phyloP scores from a whole-genome alignment of 2,113 vertebrate genomes.

The Natator depressus region DNA sequence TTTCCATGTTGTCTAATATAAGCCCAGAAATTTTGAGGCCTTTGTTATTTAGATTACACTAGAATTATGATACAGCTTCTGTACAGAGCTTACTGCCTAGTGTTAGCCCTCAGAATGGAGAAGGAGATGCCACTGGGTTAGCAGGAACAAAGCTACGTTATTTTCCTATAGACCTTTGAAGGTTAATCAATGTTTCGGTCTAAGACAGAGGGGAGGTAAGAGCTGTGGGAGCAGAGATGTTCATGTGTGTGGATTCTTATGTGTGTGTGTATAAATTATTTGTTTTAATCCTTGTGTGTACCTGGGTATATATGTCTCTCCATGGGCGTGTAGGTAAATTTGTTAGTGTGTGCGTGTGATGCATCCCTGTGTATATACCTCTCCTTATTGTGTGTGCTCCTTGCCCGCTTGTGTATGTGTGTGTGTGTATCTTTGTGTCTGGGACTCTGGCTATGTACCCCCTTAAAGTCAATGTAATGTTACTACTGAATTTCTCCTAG shows the following conservation, averaged over 20 bases:
- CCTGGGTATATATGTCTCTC: not conserved
- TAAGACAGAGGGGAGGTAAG: not conserved
- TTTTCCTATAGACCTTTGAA: not conserved
- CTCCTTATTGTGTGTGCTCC: not conserved
- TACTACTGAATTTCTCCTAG: not conserved
- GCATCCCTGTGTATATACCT: too few species aligned
- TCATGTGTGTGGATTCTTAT: fast-evolving
- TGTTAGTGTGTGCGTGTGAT: too few species aligned
- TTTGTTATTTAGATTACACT: constrained; percentile 51
- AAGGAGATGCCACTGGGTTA: not conserved
- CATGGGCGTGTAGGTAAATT: not conserved
- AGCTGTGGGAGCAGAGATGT: not conserved
- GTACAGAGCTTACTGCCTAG: not conserved
- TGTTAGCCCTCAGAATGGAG: not conserved
- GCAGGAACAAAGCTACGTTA: not conserved
- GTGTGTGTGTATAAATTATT: not conserved
- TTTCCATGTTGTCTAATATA: constrained; percentile 41
- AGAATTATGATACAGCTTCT: not conserved
- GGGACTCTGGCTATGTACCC: fast-evolving
- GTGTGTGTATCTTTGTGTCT: not conserved
- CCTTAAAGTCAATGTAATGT: constrained; percentile 4
- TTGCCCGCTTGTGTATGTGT: not conserved
- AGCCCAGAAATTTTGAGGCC: constrained; percentile 20
- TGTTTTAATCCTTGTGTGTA: too few species aligned
- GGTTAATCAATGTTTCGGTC: not conserved